Evolutionary conservation across 2,797 vertebrate species (phyloP), one percentile per base, ranked within the genome.

Genomic region (Pseudomugil gertrudae): DNA sequence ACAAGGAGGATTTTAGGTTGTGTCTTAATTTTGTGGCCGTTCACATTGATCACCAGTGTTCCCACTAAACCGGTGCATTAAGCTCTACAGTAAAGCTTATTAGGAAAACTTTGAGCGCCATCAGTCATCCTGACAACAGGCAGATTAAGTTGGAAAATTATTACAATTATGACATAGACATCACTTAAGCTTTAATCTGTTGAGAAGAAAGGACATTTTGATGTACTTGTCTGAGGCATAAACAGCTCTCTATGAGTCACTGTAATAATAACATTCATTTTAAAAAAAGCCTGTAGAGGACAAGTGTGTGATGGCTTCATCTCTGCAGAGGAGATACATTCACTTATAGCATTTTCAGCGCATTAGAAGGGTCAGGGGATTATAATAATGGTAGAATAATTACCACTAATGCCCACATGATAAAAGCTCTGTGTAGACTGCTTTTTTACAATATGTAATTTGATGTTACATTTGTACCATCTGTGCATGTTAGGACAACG

Each of bases 211-310:
- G 9, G 57, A 75, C 80, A 74, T 77, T 74, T 78, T 27, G 67
- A n/a, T 78, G 79, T 5, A 56, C 62, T 87, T 69, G 70, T 84
- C 66, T 74, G 66, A 72, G 64, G 50, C 51, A 26, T 80, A 74
- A 88, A 85, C 73, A 65, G 38, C 68, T 78, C 80, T 74, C 63
- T 63, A 57, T 75, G 80, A 74, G 67, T 76, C 77, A 73, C 19
- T 5, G 3, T 17, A 33, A 67, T 19, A 24, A 40, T 38, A 38
- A 38, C 5, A 35, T 11, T 35, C 3, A 11, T 38, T 38, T 38
- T 17, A 5, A 15, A 40, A 63, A 57, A 52, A 30, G 21, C 36
- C 27, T 66, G 24, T 30, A 61, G 66, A 54, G 61, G 68, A 50
- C 52, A 19, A 69, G 66, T 23, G 58, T 27, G 56, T 68, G 50